Conservation (phyloP, 2,113 vertebrate species). For the Takifugu flavidus region DNA sequence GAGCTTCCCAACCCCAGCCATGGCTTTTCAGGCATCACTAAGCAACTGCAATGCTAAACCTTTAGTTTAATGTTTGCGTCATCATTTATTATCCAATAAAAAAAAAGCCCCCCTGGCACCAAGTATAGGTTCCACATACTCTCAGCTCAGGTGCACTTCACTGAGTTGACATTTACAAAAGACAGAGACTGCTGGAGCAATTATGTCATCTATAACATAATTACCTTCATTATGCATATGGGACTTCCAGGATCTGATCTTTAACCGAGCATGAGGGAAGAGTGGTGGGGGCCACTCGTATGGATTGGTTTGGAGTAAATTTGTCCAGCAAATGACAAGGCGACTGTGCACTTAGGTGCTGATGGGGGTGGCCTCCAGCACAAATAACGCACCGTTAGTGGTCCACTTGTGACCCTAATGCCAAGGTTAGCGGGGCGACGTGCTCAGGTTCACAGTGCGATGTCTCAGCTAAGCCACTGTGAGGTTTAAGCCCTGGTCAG, state of each 20-base stretch:
- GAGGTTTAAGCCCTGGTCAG: neutral
- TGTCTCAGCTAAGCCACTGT: conserved; percentile 29
- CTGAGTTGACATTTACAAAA: conserved; percentile 66
- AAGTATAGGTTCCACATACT: conserved; percentile 25
- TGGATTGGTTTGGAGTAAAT: conserved; percentile 55
- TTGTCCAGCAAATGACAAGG: conserved; percentile 59
- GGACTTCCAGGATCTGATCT: conserved; percentile 61
- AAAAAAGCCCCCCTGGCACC: neutral
- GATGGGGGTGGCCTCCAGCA: conserved; percentile 48
- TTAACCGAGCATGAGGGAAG: conserved; percentile 25
- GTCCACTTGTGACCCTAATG: conserved; percentile 72
- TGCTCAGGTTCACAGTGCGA: conserved; percentile 48
- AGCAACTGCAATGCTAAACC: no score
- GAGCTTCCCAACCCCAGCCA: no score
- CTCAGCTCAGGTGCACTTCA: conserved; percentile 52
- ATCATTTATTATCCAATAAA: conserved; percentile 19
- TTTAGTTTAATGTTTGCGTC: conserved; percentile 22
- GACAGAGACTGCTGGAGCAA: conserved; percentile 59
- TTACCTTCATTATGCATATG: conserved; percentile 64
- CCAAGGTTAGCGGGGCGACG: conserved; percentile 65
- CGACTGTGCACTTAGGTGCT: conserved; percentile 49
- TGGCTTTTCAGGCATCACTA: no score
- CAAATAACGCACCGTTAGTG: conserved; percentile 68
- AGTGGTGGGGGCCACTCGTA: neutral
- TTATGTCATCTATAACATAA: conserved; percentile 56